A percentile compares a stretch with the other conserved stretches of the same genome.
These are phyloP conservation scores for Lasioglossum vierecki DNA, from an alignment of 2,888 invertebrate species.

Conservation along the genomic window DNA sequence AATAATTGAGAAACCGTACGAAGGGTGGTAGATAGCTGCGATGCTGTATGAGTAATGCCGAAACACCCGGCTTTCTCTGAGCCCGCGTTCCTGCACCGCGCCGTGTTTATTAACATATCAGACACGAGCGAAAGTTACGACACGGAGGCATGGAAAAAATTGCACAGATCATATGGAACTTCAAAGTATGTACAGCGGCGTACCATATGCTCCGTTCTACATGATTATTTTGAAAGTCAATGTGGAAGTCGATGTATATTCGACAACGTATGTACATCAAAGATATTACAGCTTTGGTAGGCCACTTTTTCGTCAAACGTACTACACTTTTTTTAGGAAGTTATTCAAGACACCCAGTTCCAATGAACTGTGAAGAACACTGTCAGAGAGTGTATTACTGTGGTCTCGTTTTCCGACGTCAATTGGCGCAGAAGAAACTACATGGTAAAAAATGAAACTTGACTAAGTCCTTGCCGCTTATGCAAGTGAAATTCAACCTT, in stretches of 20 bases:
- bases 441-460: no score
- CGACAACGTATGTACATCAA: neutral
- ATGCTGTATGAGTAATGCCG: constrained; percentile 62
- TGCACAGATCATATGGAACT: neutral
- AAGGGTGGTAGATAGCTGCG: constrained; percentile 51
- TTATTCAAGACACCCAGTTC: no score
- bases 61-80: constrained; percentile 47
- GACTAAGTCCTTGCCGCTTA: no score
- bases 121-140: constrained; percentile 31
- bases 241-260: neutral
- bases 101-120: constrained; percentile 15
- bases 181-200: neutral
- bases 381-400: no score
- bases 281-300: neutral
- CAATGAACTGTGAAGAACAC: no score
- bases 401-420: no score
- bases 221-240: neutral
- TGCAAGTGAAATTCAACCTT: no score
- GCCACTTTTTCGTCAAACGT: neutral
- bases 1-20: constrained; percentile 76
- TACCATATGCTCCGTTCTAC: neutral
- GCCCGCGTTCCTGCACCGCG: neutral
- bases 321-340: no score
- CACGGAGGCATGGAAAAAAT: constrained; percentile 39
- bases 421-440: no score